Evolutionary conservation across 2,113 vertebrate species (phyloP), one percentile per base, ranked within the genome.

Genomic region (Petromus typicus): DNA sequence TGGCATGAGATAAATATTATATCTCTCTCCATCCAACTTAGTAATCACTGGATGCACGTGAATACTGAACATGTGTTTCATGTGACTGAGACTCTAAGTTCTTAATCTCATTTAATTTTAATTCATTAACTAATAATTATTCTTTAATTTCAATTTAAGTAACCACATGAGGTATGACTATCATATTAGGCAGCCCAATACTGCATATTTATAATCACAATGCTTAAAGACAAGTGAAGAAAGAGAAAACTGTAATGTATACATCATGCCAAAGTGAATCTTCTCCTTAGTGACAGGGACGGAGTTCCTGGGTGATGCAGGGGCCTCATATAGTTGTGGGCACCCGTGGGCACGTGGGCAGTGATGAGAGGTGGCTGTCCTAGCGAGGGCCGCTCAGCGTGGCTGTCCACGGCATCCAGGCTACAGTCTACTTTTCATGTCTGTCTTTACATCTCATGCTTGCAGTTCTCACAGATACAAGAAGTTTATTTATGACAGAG

Each of bases 61-160:
- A 56, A 32, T 37, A 5, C 3, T 12, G 40, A 88, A 10, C 32
- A 20, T 18, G 51, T 59, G 34, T 25, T 89, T 57, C 8, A 27
- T 5, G 51, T 67, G 73, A 92, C 43, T 16, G 23, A 67, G 40
- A 16, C 78, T 14, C 30, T 91, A 37, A 37, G 3, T 48, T 67
- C 27, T 79, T 83, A 32, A 91, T 66, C 75, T 80, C 57, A 25
- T 27, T 80, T 67, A 5, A 59, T 51, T 76, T 78, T 56, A 45
- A 40, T 83, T 80, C 63, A 34, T 25, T 76, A 8, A 82, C 83
- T 37, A 51, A 92, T 34, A 57, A 89, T 78, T 87, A n/a, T 66
- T 67, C 40, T 81, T 81, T 80, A 23, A 92, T 94, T 91, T 84
- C 32, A 34, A 54, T n/a, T 57, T 92, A 69, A 93, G 79, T 92